Evolutionary conservation across 2,888 invertebrate species (phyloP).

Genomic region (Pecten maximus): DNA sequence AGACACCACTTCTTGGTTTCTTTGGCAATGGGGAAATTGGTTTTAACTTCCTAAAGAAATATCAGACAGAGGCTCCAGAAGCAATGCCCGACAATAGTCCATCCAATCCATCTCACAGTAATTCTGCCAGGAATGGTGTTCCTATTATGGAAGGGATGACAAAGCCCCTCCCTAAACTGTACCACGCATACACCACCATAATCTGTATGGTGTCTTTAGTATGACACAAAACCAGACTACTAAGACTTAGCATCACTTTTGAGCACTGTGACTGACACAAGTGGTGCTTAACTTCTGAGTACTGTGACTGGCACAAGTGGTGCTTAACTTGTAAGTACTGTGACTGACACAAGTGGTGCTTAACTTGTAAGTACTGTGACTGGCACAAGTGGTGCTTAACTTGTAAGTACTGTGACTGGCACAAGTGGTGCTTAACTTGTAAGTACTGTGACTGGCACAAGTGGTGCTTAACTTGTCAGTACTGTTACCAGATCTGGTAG

Average conservation of each 20-base stretch:
- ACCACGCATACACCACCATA: conserved; percentile 76
- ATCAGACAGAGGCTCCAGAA: conserved; percentile 35
- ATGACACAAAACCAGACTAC: background rate
- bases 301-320: background rate
- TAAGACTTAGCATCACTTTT: no score
- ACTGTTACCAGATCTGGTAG: no score
- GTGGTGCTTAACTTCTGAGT: background rate
- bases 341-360: background rate
- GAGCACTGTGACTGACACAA: background rate
- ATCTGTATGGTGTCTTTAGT: conserved; percentile 67
- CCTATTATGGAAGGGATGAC: conserved; percentile 5
- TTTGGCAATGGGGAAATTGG: conserved; percentile 84
- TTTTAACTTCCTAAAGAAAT: conserved; percentile 68
- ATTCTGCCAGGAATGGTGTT: background rate
- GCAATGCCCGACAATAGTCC: background rate
- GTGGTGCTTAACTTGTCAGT: background rate
- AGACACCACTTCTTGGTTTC: conserved; percentile 83
- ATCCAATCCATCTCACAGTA: conserved; percentile 38
- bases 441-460: background rate
- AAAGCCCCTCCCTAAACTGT: conserved; percentile 65
- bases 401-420: background rate
- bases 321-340: no score
- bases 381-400: background rate
- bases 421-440: background rate
- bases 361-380: background rate